Conservation (phyloP, 2,888 invertebrate species). For the Autographa gamma region DNA sequence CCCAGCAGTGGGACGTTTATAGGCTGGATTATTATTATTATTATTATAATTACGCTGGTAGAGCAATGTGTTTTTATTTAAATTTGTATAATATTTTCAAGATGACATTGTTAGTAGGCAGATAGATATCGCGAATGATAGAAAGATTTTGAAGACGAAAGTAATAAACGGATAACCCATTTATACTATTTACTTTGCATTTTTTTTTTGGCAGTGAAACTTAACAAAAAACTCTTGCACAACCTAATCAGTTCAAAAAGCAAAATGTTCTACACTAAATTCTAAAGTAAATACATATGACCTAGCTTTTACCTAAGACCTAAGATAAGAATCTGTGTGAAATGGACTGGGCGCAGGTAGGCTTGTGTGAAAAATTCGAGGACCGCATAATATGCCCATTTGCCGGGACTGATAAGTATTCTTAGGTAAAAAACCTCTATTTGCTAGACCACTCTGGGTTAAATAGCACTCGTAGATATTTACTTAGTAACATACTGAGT, state of each 20-base stretch:
- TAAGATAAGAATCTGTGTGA: conserved; percentile 1
- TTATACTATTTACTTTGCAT: too few relatives aligned
- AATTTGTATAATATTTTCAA: too few relatives aligned
- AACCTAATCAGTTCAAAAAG: not conserved
- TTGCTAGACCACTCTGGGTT: conserved; percentile 14
- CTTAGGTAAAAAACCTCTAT: conserved; percentile 35
- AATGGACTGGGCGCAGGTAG: not conserved
- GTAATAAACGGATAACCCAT: too few relatives aligned
- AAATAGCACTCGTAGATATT: conserved; percentile 2
- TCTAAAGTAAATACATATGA: not conserved
- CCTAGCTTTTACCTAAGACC: not conserved
- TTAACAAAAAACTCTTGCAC: not conserved
- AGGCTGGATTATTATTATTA: too few relatives aligned
- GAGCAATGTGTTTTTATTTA: too few relatives aligned
- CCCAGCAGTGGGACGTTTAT: too few relatives aligned
- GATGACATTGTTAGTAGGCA: too few relatives aligned
- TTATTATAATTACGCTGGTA: too few relatives aligned
- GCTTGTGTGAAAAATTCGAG: conserved; percentile 25
- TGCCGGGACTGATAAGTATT: conserved; percentile 27
- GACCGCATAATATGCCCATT: conserved; percentile 27
- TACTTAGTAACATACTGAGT: too few relatives aligned
- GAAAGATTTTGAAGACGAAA: too few relatives aligned
- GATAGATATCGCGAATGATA: too few relatives aligned
- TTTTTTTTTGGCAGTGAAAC: too few relatives aligned
- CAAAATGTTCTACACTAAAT: not conserved